Conservation (phyloP, 2,888 invertebrate species). For the Oxystoma pomonae region DNA sequence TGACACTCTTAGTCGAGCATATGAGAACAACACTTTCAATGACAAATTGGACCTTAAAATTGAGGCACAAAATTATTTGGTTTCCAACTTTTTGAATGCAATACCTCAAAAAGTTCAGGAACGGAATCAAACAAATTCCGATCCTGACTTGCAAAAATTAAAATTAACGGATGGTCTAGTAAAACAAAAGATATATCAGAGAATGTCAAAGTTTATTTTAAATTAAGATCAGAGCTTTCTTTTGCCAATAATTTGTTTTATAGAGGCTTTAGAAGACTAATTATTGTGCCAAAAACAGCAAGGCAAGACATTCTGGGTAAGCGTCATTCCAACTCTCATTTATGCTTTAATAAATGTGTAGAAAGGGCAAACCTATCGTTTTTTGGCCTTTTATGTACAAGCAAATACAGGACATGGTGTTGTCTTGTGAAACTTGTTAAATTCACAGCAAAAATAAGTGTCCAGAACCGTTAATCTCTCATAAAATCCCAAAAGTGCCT, state of each 20-base stretch:
- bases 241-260: background rate
- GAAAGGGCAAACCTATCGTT: constrained; percentile 8
- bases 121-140: background rate
- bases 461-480: constrained; percentile 18
- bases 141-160: background rate
- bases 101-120: background rate
- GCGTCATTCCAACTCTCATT: background rate
- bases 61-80: background rate
- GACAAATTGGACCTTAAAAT: background rate
- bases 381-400: constrained; percentile 11
- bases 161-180: background rate
- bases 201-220: background rate
- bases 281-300: background rate
- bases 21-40: background rate
- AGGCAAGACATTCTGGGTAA: constrained; percentile 2
- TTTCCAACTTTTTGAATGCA: background rate
- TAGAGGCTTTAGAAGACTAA: background rate
- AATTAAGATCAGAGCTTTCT: background rate
- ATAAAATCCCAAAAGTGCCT: constrained; percentile 13
- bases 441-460: constrained; percentile 20
- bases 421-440: background rate
- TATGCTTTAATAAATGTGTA: constrained; percentile 1
- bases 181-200: background rate
- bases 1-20: constrained; percentile 1
- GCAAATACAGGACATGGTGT: constrained; percentile 5